phyloP scores from a whole-genome alignment of 2,113 vertebrate species.

The Lophura nycthemera region DNA sequence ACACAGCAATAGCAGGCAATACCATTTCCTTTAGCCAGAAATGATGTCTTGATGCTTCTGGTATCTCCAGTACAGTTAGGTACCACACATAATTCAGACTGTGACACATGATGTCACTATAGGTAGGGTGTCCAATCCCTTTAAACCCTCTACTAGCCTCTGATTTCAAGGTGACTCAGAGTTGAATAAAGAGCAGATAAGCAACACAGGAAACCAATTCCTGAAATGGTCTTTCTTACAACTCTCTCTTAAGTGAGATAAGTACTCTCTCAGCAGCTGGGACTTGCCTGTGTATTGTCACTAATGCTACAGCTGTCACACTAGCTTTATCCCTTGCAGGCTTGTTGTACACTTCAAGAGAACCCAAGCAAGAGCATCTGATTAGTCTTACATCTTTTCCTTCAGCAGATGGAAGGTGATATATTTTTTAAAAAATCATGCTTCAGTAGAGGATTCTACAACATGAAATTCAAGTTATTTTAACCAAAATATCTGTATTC shows the following conservation, averaged over 20 bases:
- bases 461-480: not conserved
- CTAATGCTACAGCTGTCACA: not conserved
- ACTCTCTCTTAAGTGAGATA: not conserved
- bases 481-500: not conserved
- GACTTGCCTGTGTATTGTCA: not conserved
- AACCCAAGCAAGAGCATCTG: not conserved
- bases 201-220: not conserved
- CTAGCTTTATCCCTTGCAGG: not conserved
- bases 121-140: not conserved
- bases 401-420: not conserved
- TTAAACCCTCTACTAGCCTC: not conserved
- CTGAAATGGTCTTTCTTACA: not conserved
- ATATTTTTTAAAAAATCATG: not conserved
- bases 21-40: not conserved
- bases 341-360: not conserved
- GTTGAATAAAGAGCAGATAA: not conserved
- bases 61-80: not conserved
- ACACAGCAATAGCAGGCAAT: not conserved
- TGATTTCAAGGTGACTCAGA: not conserved
- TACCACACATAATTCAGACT: not conserved
- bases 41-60: not conserved
- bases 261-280: not conserved
- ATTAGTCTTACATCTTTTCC: not conserved
- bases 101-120: not conserved
- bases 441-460: not conserved